Percentiles rank a stretch among this genome's conserved stretches.
Evolutionary conservation across 2,888 invertebrate species (phyloP).

Genomic region (Spodoptera exigua): DNA sequence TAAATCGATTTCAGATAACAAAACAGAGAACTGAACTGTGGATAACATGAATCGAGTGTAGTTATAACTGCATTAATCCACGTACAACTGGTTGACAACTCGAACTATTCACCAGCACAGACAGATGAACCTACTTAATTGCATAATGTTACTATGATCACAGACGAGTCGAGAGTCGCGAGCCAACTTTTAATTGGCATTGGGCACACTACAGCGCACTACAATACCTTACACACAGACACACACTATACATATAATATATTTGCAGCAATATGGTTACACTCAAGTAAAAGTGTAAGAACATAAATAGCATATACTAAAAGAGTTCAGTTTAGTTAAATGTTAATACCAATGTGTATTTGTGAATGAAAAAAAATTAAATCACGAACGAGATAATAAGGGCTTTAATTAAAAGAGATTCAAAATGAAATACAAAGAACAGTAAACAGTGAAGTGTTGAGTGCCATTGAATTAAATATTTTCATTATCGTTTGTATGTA

Average conservation of each 20-base stretch:
- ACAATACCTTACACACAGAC: constrained; percentile 21
- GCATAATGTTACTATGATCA: constrained; percentile 39
- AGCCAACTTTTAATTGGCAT: constrained; percentile 59
- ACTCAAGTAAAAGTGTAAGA: not conserved
- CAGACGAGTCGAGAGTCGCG: constrained; percentile 26
- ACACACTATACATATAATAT: no score
- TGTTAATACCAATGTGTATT: no score
- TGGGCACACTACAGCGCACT: constrained; percentile 11
- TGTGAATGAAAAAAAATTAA: no score
- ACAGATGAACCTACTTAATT: constrained; percentile 33
- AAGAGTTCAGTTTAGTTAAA: no score
- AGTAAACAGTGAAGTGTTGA: no score
- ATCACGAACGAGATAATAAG: no score
- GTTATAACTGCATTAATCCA: constrained; percentile 36
- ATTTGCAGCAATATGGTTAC: no score
- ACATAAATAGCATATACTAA: no score
- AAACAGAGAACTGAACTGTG: constrained; percentile 1
- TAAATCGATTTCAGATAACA: constrained; percentile 5
- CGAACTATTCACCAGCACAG: constrained; percentile 25
- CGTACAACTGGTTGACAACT: constrained; percentile 40
- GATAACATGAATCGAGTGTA: constrained; percentile 9
- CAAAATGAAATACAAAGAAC: no score
- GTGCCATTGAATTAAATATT: not conserved
- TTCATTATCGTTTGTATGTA: not conserved
- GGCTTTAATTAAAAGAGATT: no score